Conservation (phyloP, 1,140 invertebrate genomes). For the Aphis craccivora region DNA sequence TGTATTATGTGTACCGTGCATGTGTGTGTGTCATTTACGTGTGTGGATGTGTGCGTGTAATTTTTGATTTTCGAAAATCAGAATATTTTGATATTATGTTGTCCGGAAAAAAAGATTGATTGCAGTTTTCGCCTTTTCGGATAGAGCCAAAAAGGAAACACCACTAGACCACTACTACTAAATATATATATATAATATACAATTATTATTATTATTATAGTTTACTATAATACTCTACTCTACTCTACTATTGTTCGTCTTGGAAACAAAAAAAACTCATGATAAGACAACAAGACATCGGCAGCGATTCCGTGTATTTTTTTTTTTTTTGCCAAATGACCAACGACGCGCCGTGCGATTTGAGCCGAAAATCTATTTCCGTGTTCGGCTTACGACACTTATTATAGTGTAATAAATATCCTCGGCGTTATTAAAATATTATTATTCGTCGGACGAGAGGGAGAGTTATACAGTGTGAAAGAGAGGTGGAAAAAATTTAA, state of each 20-base stretch:
- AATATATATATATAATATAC: background rate
- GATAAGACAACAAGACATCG: slow-evolving; percentile 44
- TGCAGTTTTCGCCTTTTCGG: slow-evolving; percentile 53
- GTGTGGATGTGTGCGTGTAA: background rate
- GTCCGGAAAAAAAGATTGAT: slow-evolving; percentile 30
- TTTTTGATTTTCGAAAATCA: slow-evolving; percentile 27
- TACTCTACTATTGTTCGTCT: slow-evolving; percentile 14
- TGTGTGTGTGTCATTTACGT: background rate
- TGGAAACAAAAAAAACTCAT: slow-evolving; percentile 39
- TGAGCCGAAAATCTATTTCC: slow-evolving; percentile 29
- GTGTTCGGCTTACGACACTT: background rate
- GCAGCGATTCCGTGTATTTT: background rate
- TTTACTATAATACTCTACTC: background rate
- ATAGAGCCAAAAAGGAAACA: slow-evolving; percentile 48
- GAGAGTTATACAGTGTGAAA: background rate
- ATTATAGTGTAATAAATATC: background rate
- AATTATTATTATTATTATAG: background rate
- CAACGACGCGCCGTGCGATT: background rate
- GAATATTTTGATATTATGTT: background rate
- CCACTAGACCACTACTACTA: background rate
- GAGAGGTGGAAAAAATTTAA: background rate
- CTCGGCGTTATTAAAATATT: background rate
- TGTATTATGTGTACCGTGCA: background rate
- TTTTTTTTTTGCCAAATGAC: background rate
- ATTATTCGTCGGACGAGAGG: background rate